Evolutionary conservation across 1,140 invertebrate genomes (phyloP).

Genomic region (Zeugodacus cucurbitae): DNA sequence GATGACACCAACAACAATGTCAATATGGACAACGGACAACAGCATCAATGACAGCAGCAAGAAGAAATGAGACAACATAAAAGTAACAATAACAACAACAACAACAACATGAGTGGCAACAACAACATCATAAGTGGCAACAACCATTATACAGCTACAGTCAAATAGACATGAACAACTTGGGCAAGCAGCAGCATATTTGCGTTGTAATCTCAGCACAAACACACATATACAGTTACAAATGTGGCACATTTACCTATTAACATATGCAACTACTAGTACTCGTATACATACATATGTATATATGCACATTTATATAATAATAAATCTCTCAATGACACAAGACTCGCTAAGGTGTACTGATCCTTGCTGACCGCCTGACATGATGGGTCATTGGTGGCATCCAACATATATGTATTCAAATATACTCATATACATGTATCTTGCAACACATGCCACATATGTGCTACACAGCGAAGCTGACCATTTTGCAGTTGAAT

Average conservation of each 20-base stretch:
- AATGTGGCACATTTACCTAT: neutral
- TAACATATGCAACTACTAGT: neutral
- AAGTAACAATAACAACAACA: neutral
- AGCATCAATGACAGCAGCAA: neutral
- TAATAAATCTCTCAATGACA: constrained; percentile 3
- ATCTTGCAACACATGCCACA: neutral
- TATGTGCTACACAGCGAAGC: neutral
- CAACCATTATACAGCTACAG: neutral
- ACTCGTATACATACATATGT: neutral
- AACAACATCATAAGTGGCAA: neutral
- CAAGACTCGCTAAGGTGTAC: neutral
- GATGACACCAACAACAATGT: constrained; percentile 5
- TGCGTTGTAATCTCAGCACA: neutral
- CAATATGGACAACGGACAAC: neutral
- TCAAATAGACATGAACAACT: neutral
- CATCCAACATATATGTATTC: neutral
- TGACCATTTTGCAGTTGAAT: constrained; percentile 18
- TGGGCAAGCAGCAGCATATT: neutral
- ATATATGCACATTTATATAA: neutral
- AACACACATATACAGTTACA: neutral
- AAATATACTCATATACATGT: neutral
- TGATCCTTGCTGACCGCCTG: constrained; percentile 23
- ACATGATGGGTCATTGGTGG: neutral
- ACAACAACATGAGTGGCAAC: neutral
- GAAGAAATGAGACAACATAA: neutral